A percentile compares a stretch with the other conserved stretches of the same genome.
Evolutionary conservation across 2,888 invertebrate genomes (phyloP).

Genomic region (Tetranychus piercei): DNA sequence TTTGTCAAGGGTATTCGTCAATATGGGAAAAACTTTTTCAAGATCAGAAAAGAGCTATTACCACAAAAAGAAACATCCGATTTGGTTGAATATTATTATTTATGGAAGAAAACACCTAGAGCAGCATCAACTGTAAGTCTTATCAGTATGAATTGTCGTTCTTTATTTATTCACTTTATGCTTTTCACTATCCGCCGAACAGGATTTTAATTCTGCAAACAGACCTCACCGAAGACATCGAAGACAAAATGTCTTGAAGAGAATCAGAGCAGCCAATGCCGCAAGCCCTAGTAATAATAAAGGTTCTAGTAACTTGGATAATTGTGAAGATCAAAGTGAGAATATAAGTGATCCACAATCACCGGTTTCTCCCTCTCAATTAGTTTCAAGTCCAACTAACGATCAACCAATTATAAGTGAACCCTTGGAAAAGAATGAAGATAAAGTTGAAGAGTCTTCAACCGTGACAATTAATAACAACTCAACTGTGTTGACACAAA

Average conservation of each 20-base stretch:
- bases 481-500: background rate
- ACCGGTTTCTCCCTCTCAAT: slow-evolving; percentile 24
- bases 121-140: slow-evolving; percentile 58
- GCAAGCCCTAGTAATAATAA: slow-evolving; percentile 14
- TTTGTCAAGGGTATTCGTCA: slow-evolving; percentile 95
- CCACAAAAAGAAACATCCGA: slow-evolving; percentile 94
- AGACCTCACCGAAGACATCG: slow-evolving; percentile 69
- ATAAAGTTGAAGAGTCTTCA: slow-evolving; percentile 4
- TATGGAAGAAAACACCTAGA: slow-evolving; percentile 92
- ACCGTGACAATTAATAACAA: slow-evolving; percentile 7
- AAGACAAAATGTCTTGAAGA: slow-evolving; percentile 51
- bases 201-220: slow-evolving; percentile 2
- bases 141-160: background rate
- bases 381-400: slow-evolving; percentile 5
- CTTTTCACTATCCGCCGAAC: too few species aligned
- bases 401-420: background rate
- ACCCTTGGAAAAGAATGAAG: slow-evolving; percentile 6
- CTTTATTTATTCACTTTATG: background rate
- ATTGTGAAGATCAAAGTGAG: slow-evolving; percentile 31
- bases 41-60: slow-evolving; percentile 83
- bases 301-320: slow-evolving; percentile 32
- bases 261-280: slow-evolving; percentile 42
- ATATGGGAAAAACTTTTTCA: slow-evolving; percentile 97
- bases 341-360: slow-evolving; percentile 23
- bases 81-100: slow-evolving; percentile 92